Evolutionary conservation across 2,797 vertebrate species (phyloP), one percentile per base, ranked within the genome.

Genomic region (Premnoplex brunnescens): DNA sequence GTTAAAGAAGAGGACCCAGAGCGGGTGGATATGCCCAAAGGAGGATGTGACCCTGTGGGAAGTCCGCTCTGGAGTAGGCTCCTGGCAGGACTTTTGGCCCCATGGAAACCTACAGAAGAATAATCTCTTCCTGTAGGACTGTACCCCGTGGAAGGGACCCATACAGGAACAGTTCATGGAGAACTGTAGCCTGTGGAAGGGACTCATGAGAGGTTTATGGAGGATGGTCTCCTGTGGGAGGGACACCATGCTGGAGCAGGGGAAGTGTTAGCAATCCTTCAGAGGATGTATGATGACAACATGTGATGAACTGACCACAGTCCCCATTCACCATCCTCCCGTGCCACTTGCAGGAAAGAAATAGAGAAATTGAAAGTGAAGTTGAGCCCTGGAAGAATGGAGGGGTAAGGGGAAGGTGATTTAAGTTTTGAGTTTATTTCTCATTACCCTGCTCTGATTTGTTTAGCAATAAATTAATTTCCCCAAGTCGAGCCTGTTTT

Each of bases 81-180:
- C 8, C 46, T 59, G n/a, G 22, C 26, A 72, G 44, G n/a, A 54
- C 12, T 12, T 41, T 28, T 52, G 37, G 30, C n/a, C 49, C n/a
- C 0, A 0, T 44, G 37, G 19, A 44, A 10, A 34, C 19, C 56
- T 30, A 23, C 14, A 14, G 12, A 24, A 22, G 30, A 46, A 12
- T 26, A 64, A 15, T 60, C 34, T 23, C 2, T 36, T 89, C n/a
- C 44, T 46, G 58, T 46, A 46, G 46, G 52, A 32, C 21, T 64
- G 30, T 18, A 27, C 9, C 14, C 28, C 2, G 6, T 26, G 66
- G 18, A 52, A 52, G 39, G 18, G 13, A 77, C 6, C 12, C 22
- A 24, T 10, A 30, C 15, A 34, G 21, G 44, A 52, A 14, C 24
- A 77, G 24, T 30, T 34, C 3, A 7, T 64, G 34, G 64, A 52